Evolutionary conservation across 2,888 invertebrate genomes (phyloP).

Genomic region (Erebia aethiops): DNA sequence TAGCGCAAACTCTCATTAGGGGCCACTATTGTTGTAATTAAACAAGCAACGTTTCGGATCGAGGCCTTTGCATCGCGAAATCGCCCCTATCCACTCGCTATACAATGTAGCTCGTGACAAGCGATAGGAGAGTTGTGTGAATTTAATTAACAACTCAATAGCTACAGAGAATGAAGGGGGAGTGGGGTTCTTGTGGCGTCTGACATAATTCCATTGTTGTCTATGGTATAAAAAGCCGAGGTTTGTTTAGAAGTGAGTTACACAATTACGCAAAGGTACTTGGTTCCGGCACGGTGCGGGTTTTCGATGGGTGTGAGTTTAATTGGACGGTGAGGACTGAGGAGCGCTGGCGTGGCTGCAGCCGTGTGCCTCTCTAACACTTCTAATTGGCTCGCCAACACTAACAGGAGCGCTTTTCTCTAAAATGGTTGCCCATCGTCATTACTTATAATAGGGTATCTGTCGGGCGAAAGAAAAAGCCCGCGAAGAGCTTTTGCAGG

Average conservation of each 20-base stretch:
- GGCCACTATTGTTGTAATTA: conserved; percentile 83
- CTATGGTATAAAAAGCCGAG: conserved; percentile 68
- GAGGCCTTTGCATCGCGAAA: conserved; percentile 52
- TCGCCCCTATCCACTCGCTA: conserved; percentile 54
- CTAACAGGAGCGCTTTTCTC: conserved; percentile 66
- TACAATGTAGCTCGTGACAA: conserved; percentile 49
- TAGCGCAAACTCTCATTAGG: conserved; percentile 82
- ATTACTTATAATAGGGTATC: conserved; percentile 67
- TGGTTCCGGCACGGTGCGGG: conserved; percentile 48
- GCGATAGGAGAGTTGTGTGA: conserved; percentile 60
- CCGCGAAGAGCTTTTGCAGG: too few species aligned
- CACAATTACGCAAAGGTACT: conserved; percentile 73
- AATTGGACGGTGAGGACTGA: conserved; percentile 67
- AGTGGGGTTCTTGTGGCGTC: conserved; percentile 73
- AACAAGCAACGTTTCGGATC: conserved; percentile 71
- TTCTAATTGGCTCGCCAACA: conserved; percentile 78
- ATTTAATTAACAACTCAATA: conserved; percentile 82
- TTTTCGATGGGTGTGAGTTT: conserved; percentile 63
- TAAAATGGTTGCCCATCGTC: conserved; percentile 66
- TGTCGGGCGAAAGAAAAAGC: too few species aligned
- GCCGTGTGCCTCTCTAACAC: conserved; percentile 59
- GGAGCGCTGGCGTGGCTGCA: conserved; percentile 48
- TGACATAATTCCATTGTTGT: conserved; percentile 79
- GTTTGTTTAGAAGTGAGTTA: conserved; percentile 78
- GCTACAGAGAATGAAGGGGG: conserved; percentile 68